These are phyloP conservation scores for Hapalemur alaotrensis DNA, from an alignment of 2,797 vertebrate species.

Conservation along the genomic window DNA sequence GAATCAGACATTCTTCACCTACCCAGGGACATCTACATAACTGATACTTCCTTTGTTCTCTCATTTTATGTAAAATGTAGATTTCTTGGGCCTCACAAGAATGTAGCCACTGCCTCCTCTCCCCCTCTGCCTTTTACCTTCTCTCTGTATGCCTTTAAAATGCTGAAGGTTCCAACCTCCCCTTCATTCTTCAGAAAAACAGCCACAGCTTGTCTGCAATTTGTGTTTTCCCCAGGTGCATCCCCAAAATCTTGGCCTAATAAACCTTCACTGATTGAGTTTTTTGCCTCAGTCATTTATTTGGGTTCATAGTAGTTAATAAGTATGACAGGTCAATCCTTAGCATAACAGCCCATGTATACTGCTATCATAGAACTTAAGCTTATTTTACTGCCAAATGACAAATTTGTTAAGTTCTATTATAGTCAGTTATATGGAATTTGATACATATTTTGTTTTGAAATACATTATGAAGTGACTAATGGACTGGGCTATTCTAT, in stretches of 20 bases:
- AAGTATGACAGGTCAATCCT: not conserved
- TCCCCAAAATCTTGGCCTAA: not conserved
- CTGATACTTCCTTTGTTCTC: not conserved
- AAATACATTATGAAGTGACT: not conserved
- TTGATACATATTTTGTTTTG: not conserved
- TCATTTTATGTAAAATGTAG: not conserved
- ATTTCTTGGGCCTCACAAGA: not conserved
- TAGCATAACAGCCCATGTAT: not conserved
- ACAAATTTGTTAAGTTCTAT: not conserved
- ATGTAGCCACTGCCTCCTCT: not conserved
- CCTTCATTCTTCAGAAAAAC: not conserved
- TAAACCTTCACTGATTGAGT: not conserved
- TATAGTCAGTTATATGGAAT: not conserved
- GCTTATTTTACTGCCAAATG: not conserved
- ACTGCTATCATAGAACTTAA: not conserved
- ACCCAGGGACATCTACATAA: not conserved
- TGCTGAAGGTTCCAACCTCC: not conserved
- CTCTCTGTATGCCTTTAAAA: not conserved
- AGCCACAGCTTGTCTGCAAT: not conserved
- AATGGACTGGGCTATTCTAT: not conserved
- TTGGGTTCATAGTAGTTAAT: not conserved
- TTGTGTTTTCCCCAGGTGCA: not conserved
- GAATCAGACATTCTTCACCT: not conserved
- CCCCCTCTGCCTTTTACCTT: not conserved
- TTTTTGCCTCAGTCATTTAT: not conserved